Percentiles rank a stretch among this genome's conserved stretches.
phyloP scores from a whole-genome alignment of 2,113 vertebrate species.

The Myiagra hebetior region DNA sequence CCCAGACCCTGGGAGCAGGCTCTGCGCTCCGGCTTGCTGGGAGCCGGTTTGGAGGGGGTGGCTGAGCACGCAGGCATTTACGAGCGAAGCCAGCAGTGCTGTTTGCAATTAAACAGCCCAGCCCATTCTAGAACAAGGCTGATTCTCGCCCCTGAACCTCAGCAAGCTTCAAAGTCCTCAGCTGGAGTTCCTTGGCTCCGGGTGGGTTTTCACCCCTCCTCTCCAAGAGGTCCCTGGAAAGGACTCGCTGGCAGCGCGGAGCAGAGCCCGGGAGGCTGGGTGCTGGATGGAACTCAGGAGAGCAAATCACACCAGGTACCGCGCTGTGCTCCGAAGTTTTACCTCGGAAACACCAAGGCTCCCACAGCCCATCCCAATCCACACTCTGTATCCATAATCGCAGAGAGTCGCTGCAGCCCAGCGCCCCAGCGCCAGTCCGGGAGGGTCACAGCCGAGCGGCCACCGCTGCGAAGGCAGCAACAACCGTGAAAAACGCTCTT shows the following conservation, averaged over 20 bases:
- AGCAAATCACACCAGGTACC: not conserved
- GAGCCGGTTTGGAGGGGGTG: not conserved
- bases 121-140: not conserved
- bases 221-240: not conserved
- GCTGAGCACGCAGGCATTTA: not conserved
- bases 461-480: not conserved
- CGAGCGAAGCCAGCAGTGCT: not conserved
- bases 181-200: not conserved
- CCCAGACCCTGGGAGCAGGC: not conserved
- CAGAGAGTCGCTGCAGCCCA: rapidly evolving
- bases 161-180: not conserved
- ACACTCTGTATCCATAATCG: rapidly evolving
- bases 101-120: not conserved
- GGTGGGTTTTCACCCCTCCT: not conserved
- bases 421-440: rapidly evolving
- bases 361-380: not conserved
- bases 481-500: not conserved
- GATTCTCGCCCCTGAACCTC: not conserved
- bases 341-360: not conserved
- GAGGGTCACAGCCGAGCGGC: rapidly evolving
- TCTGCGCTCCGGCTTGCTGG: rapidly evolving
- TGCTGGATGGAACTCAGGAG: not conserved
- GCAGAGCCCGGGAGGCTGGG: not conserved
- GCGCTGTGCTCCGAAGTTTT: not conserved
- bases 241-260: rapidly evolving